A percentile compares a stretch with the other conserved stretches of the same genome.
Conservation (phyloP, 2,888 invertebrate species). For the Agonopterix heracliana region DNA sequence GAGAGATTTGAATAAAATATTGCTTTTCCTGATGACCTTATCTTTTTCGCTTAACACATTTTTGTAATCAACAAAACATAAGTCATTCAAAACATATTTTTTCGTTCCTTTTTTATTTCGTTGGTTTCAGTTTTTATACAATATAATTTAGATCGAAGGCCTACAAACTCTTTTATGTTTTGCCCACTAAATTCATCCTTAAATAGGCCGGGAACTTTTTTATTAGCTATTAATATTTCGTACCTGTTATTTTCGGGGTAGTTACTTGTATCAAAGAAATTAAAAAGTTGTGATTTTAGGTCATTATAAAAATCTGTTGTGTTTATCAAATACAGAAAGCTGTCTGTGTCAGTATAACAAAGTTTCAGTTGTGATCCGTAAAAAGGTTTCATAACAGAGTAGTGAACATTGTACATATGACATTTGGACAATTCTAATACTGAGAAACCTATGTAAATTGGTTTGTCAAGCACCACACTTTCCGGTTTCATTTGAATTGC, state of each 20-base stretch:
- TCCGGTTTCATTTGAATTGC: too few species aligned
- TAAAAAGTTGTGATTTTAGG: background rate
- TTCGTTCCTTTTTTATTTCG: conserved; percentile 4
- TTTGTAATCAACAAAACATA: background rate
- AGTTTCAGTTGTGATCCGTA: too few species aligned
- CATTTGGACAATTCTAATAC: too few species aligned
- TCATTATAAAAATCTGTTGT: too few species aligned
- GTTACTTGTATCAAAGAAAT: conserved; percentile 14
- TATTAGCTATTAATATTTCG: conserved; percentile 4
- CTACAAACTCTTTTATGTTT: conserved; percentile 11
- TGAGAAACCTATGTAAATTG: too few species aligned
- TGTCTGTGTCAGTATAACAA: too few species aligned
- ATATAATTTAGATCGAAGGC: conserved; percentile 13
- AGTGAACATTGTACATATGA: too few species aligned
- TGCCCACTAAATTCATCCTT: conserved; percentile 13
- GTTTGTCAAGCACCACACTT: too few species aligned
- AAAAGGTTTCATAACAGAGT: too few species aligned
- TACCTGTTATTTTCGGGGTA: conserved; percentile 4
- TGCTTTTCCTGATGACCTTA: background rate
- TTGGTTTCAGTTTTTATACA: conserved; percentile 2
- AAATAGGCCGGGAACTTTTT: conserved; percentile 11
- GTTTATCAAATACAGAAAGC: too few species aligned
- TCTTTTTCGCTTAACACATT: background rate
- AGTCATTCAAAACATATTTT: conserved; percentile 2
- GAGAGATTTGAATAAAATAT: background rate